A percentile compares a stretch with the other conserved stretches of the same genome.
These are phyloP conservation scores for Falco biarmicus DNA, from an alignment of 2,797 vertebrate species.

Conservation along the genomic window DNA sequence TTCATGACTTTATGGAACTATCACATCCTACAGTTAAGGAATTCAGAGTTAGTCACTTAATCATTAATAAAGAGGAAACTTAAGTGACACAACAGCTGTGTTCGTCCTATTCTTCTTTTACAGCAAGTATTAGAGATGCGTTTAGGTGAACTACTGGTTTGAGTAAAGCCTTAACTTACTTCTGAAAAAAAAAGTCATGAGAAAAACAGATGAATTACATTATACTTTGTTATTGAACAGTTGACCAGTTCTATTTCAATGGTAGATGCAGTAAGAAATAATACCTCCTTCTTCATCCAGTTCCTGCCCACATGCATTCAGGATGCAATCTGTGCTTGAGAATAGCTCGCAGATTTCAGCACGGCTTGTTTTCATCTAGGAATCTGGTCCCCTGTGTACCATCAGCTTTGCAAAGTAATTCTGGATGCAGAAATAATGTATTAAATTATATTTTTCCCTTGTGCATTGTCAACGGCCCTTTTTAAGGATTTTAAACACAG, in stretches of 20 bases:
- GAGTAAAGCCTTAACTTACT: neutral
- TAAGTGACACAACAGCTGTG: neutral
- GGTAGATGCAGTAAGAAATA: slow-evolving; percentile 2
- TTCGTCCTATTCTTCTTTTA: neutral
- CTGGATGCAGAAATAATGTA: neutral
- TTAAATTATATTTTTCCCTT: neutral
- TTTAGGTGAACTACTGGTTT: neutral
- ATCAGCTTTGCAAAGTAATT: neutral
- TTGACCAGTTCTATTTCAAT: neutral
- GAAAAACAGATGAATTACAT: neutral
- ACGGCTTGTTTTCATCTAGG: neutral
- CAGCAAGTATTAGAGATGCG: neutral
- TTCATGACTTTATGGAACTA: neutral
- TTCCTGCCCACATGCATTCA: slow-evolving; percentile 31
- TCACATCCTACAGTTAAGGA: neutral
- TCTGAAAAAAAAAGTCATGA: neutral
- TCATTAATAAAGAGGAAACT: neutral
- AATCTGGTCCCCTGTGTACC: neutral
- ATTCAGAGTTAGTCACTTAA: neutral
- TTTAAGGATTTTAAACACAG: neutral
- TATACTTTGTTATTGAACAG: neutral
- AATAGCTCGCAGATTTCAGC: neutral
- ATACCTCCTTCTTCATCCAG: slow-evolving; percentile 39
- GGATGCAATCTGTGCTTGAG: slow-evolving; percentile 27
- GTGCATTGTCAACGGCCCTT: neutral